phyloP scores from a whole-genome alignment of 2,113 vertebrate genomes.

The Kryptolebias marmoratus region DNA sequence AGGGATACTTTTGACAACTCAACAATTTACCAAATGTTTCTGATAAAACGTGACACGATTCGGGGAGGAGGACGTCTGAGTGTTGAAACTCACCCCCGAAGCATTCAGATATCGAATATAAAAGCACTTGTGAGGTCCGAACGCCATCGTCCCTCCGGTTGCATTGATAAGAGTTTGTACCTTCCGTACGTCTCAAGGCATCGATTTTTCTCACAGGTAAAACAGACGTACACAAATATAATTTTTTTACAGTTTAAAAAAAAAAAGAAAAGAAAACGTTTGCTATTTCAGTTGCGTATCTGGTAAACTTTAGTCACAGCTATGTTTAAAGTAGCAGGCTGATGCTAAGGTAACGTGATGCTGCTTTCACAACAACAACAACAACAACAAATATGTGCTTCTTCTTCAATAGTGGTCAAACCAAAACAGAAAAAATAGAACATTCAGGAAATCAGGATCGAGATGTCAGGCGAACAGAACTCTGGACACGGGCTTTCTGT shows the following conservation, averaged over 20 bases:
- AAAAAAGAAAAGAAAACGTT: conserved; percentile 11
- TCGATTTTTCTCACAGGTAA: conserved; percentile 33
- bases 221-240: conserved; percentile 31
- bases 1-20: not conserved
- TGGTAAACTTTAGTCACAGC: conserved; percentile 52
- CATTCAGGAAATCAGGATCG: conserved; percentile 10
- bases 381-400: conserved; percentile 36
- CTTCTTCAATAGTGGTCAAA: conserved; percentile 51
- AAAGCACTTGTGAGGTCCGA: conserved; percentile 60
- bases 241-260: conserved; percentile 28
- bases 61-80: not conserved
- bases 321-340: conserved; percentile 28
- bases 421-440: conserved; percentile 5
- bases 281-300: conserved; percentile 38
- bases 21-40: not conserved
- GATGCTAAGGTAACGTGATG: conserved; percentile 16
- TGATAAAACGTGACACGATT: not conserved
- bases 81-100: conserved; percentile 19
- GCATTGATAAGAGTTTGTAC: conserved; percentile 65
- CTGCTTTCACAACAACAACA: conserved; percentile 22
- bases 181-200: conserved; percentile 61
- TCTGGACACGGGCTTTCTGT: conserved; percentile 11
- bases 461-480: not conserved
- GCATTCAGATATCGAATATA: conserved; percentile 25
- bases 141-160: conserved; percentile 25